Evolutionary conservation across 2,113 vertebrate species (phyloP), one percentile per base, ranked within the genome.

Genomic region (Vulpes vulpes): DNA sequence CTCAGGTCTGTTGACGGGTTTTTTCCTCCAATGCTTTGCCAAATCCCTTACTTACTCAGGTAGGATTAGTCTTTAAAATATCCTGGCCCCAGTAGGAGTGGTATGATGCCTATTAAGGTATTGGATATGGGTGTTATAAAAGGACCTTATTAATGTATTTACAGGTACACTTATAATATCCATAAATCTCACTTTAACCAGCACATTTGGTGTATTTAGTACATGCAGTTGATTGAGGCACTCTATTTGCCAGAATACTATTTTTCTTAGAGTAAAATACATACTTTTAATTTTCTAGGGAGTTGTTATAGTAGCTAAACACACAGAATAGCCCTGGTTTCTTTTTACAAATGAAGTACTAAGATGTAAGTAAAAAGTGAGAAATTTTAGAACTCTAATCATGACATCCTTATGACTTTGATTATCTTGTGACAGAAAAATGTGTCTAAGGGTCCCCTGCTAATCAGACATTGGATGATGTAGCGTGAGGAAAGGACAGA

Each of bases 191-290:
- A 73, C 23, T 19, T 51, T 57, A 92, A 53, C n/a, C 30, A 59
- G 11, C 30, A 86, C 11, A 86, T 94, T 62, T 81, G 8, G 23
- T 89, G 6, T 81, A 64, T 53, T 92, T 82, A 59, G 25, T 88
- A 51, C 64, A 35, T 51, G 3, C 32, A 35, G 20, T 7, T 64
- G 27, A 82, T 51, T 69, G 53, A 78, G 76, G 78, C 15, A 73
- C 4, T 80, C 12, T 82, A 14, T 22, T 88, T 89, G 10, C 79
- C 73, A 84, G 51, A 97, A 89, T 65, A 62, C 16, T 62, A 19
- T 74, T 94, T 89, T 49, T 94, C 51, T 78, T 74, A 87, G 30
- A 53, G 35, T 60, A 64, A 94, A 96, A 74, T 88, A 57, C 9
- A 64, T 49, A 51, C 10, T 76, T n/a, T 81, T 93, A 84, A 23